Base-by-base conservation (phyloP, 2,888 invertebrate species). In the Lottia scabra region DNA sequence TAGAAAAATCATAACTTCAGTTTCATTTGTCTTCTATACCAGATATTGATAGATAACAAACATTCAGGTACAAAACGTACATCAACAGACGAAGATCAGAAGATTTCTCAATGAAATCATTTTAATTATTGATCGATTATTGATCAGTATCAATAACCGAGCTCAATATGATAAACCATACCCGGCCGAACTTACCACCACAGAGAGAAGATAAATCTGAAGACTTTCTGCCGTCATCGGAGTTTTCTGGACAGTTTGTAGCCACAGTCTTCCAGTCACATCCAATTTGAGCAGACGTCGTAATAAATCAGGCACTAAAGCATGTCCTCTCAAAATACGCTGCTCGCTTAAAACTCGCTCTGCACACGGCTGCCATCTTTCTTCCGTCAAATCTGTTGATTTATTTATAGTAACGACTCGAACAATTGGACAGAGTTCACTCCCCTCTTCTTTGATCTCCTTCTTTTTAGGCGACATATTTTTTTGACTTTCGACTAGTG, bases 401-500 rank as follows among this genome's bases (percentile, higher is more conserved):
- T 78, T 75, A 62, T 84, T 83, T 19, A 85, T 76, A 16, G 81
- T 80, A n/a, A 85, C 77, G 10, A 86, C 86, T 43, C 84, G 73
- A 0, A 86, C 84, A 70, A 83, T 72, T 69, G 80, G 81, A 38
- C 73, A 70, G 10, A 78, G 44, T 26, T 70, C 66, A 16, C 62
- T 67, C 4, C n/a, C 30, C 2, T 38, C 45, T 19, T 72, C 67
- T n/a, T 63, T 72, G 15, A 63, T 23, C 16, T 71, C 67, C 27
- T 70, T 66, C 48, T 68, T 75, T 26, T 45, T 63, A 10, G 45
- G 16, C 2, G 67, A 71, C 26, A 62, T 45, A 15, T 63, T 67
- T 62, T 65, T 70, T 15, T 23, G 30, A 43, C 45, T 48, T n/a
- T n/a, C n/a, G n/a, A n/a, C n/a, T n/a, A n/a, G n/a, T 73, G 67